Evolutionary conservation across 2,113 vertebrate genomes (phyloP).

Genomic region (Chunga burmeisteri): DNA sequence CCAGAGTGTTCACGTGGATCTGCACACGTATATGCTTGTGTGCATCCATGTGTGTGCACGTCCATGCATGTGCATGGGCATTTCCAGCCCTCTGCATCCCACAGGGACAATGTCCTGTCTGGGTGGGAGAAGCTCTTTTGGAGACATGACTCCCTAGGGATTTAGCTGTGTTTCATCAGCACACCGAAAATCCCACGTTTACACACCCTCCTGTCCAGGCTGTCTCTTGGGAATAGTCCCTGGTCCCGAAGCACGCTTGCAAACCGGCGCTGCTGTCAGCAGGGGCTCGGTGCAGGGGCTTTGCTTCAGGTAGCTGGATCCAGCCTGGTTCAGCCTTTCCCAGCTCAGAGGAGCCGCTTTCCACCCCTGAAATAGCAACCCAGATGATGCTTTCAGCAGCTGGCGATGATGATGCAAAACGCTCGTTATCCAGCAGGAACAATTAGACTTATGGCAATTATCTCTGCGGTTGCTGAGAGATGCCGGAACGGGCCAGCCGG

Average conservation of each 20-base stretch:
- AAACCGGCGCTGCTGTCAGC: accelerated
- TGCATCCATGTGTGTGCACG: neutral
- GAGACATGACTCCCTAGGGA: neutral
- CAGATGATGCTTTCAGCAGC: conserved; percentile 23
- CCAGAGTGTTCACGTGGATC: neutral
- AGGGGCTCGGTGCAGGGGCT: accelerated
- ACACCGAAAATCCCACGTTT: neutral
- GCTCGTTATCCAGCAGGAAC: conserved; percentile 64
- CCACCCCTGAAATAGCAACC: conserved; percentile 43
- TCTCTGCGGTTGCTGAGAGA: conserved; percentile 36
- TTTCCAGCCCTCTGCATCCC: neutral
- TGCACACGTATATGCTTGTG: neutral
- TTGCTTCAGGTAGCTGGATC: neutral
- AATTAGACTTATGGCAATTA: conserved; percentile 66
- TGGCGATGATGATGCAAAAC: conserved; percentile 36
- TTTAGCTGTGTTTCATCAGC: neutral
- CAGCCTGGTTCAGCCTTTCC: neutral
- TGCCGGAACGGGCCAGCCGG: neutral
- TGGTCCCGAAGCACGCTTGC: neutral
- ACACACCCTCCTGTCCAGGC: neutral
- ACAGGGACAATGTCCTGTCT: accelerated
- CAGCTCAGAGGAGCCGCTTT: neutral
- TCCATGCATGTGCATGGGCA: accelerated
- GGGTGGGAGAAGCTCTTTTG: neutral
- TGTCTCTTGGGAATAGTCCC: neutral